Evolutionary conservation across 2,888 invertebrate species (phyloP).

Genomic region (Epistrophe eligans): DNA sequence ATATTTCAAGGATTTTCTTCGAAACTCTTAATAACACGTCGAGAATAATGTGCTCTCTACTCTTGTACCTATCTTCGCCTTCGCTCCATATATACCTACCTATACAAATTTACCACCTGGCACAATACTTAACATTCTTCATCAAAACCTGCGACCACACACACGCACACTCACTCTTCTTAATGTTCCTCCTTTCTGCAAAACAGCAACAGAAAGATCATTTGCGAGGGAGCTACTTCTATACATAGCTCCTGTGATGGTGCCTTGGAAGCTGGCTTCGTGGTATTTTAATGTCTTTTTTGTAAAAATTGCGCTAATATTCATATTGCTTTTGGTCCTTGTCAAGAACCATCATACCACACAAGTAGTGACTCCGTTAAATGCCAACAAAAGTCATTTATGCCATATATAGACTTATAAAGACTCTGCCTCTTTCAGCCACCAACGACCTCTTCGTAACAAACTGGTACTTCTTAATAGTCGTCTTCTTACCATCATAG

Average conservation of each 20-base stretch:
- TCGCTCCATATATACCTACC: not conserved
- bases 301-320: conserved; percentile 75
- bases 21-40: conserved; percentile 50
- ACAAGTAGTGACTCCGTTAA: conserved; percentile 55
- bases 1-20: conserved; percentile 70
- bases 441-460: conserved; percentile 7
- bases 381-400: conserved; percentile 55
- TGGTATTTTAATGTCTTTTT: conserved; percentile 73
- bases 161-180: conserved; percentile 1
- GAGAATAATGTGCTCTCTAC: conserved; percentile 36
- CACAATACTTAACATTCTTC: conserved; percentile 66
- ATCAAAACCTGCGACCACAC: conserved; percentile 18
- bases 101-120: conserved; percentile 57
- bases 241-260: not conserved
- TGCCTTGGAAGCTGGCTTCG: not conserved
- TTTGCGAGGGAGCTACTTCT: not conserved
- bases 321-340: conserved; percentile 62
- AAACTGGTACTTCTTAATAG: conserved; percentile 25
- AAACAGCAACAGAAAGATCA: conserved; percentile 30
- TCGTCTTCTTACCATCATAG: conserved; percentile 16
- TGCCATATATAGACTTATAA: not conserved
- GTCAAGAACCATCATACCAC: conserved; percentile 35
- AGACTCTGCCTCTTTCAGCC: not conserved
- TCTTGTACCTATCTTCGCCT: not conserved
- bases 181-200: not conserved